Evolutionary conservation across 2,113 vertebrate genomes (phyloP).

Genomic region (Syrrhaptes paradoxus): DNA sequence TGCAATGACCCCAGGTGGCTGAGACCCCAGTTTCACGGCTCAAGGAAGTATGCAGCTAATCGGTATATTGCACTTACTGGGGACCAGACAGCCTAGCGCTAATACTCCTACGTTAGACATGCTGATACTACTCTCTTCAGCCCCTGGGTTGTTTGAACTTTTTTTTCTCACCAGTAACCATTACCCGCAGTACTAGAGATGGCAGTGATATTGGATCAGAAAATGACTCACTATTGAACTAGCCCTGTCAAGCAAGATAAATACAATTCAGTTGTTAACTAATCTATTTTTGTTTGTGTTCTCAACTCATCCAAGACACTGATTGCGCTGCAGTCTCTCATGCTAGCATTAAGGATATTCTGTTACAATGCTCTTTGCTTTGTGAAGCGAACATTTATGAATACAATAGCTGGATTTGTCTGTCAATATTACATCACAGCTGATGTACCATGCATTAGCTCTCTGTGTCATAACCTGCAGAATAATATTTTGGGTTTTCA

Average conservation of each 20-base stretch:
- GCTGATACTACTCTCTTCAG: neutral
- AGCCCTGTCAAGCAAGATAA: slow-evolving; percentile 40
- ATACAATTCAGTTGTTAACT: slow-evolving; percentile 38
- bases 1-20: neutral
- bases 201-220: slow-evolving; percentile 19
- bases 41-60: neutral
- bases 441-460: neutral
- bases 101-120: neutral
- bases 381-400: neutral
- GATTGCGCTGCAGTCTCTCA: slow-evolving; percentile 21
- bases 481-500: neutral
- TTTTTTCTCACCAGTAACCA: neutral
- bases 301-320: slow-evolving; percentile 37
- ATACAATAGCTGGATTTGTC: slow-evolving; percentile 50
- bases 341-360: neutral
- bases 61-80: neutral
- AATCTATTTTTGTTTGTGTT: slow-evolving; percentile 69
- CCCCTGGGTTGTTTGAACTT: neutral
- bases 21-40: neutral
- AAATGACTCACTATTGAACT: slow-evolving; percentile 13
- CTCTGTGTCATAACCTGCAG: neutral
- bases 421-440: slow-evolving; percentile 52
- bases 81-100: neutral
- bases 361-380: slow-evolving; percentile 28
- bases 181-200: neutral